These are phyloP conservation scores for Argyrosomus regius DNA, from an alignment of 2,797 vertebrate genomes.

Conservation along the genomic window DNA sequence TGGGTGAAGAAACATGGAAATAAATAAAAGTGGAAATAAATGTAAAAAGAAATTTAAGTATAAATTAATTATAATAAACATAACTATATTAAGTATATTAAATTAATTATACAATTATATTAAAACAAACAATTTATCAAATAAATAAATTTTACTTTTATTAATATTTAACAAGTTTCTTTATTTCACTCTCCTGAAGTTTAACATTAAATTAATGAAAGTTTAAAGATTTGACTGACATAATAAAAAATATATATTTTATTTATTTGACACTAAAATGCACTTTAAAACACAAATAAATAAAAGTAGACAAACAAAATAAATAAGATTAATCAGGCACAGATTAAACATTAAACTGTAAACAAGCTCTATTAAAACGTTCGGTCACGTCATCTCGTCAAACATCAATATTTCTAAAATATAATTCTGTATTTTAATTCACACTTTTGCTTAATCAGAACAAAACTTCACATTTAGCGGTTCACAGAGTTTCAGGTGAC, in stretches of 20 bases:
- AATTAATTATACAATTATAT: too few relatives aligned
- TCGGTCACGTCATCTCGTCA: background rate
- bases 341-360: background rate
- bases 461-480: too few relatives aligned
- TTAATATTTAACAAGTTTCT: background rate
- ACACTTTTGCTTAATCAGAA: too few relatives aligned
- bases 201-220: background rate
- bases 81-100: too few relatives aligned
- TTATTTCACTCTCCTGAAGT: background rate
- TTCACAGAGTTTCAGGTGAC: too few relatives aligned
- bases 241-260: constrained; percentile 28
- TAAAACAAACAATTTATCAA: background rate
- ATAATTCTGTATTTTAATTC: background rate
- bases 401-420: background rate
- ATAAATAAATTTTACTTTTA: background rate
- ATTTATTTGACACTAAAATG: constrained; percentile 4
- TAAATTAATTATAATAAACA: too few relatives aligned
- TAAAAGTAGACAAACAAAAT: background rate
- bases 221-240: background rate
- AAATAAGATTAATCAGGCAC: background rate
- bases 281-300: constrained; percentile 17
- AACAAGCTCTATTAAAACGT: background rate
- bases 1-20: too few relatives aligned
- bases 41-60: too few relatives aligned
- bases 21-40: too few relatives aligned